Evolutionary conservation across 2,888 invertebrate genomes (phyloP), one percentile per base, ranked within the genome.

Genomic region (Nemoura dubitans): DNA sequence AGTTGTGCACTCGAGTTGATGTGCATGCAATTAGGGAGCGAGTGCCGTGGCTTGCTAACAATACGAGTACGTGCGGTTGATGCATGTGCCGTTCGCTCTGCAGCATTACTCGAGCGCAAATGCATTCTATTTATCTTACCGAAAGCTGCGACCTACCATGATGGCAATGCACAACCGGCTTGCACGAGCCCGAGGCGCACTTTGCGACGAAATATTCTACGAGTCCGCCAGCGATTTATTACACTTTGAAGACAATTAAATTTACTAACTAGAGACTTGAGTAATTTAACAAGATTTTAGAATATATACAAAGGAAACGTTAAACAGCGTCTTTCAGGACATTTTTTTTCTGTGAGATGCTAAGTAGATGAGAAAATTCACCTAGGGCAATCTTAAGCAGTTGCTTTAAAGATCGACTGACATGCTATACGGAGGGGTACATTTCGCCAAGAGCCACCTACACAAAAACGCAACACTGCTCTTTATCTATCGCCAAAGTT

Each of bases 201-300:
- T 1, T 14, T 21, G 59, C 59, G 59, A 59, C 59, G 59, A 59
- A 59, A 59, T 59, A 59, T 59, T 59, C 59, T 59, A 59, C 59
- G 59, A 59, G 59, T 59, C 59, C 59, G 59, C 16, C 2, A n/a
- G 3, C 6, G 14, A 59, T 59, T 59, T 59, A 59, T 59, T 59
- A 59, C 59, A 59, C 59, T 59, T 59, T 59, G 16, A 59, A 59
- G 59, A 59, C 59, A 59, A 59, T 59, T 59, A 59, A 59, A 59
- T 59, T 59, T 59, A 59, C 59, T 59, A 59, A 59, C 59, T 59
- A 21, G 59, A 59, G 59, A 10, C 59, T n/a, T 21, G 59, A 59
- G 21, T 21, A 59, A 59, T 59, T 59, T 59, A 59, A 21, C 59
- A 2, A 59, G 16, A 59, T 10, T 59, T 59, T 59, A 21, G 3